phyloP scores from a whole-genome alignment of 2,797 vertebrate genomes.

The Masticophis lateralis region DNA sequence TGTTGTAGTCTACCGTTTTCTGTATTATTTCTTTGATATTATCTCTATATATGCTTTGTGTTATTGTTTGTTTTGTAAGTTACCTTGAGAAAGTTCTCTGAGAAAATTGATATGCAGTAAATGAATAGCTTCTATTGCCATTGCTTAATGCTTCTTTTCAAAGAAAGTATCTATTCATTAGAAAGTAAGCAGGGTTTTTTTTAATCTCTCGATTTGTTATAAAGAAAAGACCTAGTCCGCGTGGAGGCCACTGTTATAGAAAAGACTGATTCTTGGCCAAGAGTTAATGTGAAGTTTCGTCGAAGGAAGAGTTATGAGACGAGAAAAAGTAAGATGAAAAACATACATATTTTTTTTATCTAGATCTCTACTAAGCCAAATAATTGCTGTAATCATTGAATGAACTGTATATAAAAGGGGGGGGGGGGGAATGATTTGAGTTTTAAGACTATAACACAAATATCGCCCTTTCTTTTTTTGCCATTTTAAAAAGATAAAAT shows the following conservation, averaged over 20 bases:
- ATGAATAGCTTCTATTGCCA: background rate
- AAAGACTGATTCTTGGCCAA: constrained; percentile 90
- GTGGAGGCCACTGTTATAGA: constrained; percentile 91
- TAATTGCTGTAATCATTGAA: background rate
- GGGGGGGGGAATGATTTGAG: background rate
- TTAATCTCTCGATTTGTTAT: background rate
- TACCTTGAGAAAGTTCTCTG: background rate
- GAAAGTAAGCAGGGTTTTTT: background rate
- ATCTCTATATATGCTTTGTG: background rate
- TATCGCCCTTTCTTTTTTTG: background rate
- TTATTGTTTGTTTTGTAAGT: background rate
- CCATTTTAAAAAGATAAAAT: background rate
- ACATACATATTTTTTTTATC: rapidly evolving
- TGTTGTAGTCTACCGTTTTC: background rate
- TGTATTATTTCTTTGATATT: background rate
- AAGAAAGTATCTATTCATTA: background rate
- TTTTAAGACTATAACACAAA: background rate
- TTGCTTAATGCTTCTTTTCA: background rate
- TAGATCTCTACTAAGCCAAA: background rate
- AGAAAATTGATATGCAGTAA: background rate
- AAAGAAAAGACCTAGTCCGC: constrained; percentile 81
- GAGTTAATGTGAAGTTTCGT: constrained; percentile 82
- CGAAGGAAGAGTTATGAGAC: constrained; percentile 78
- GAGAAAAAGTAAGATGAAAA: constrained; percentile 77
- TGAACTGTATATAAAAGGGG: background rate